Conservation (phyloP, 2,888 invertebrate genomes). For the Blera fallax region DNA sequence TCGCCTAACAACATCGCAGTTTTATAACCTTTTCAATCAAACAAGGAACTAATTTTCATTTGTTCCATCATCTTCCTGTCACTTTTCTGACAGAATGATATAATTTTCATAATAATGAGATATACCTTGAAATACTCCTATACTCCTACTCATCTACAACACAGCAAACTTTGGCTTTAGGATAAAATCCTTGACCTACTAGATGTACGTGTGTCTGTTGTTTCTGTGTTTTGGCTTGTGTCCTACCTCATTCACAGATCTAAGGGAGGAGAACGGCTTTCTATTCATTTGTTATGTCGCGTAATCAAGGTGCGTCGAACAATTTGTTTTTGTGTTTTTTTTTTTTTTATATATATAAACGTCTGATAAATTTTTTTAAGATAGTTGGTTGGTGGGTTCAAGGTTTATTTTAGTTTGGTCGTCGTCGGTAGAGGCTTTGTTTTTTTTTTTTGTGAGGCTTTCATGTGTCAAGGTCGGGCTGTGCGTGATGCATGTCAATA, state of each 20-base stretch:
- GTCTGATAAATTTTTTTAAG: conserved; percentile 1
- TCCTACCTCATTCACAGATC: background rate
- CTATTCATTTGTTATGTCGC: conserved; percentile 6
- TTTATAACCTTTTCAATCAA: conserved; percentile 27
- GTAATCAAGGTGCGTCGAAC: conserved; percentile 26
- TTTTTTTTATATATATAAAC: background rate
- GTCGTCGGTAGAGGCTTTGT: background rate
- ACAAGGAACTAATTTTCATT: conserved; percentile 6
- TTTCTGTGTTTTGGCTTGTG: background rate
- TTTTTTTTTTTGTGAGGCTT: background rate
- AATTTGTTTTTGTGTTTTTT: background rate
- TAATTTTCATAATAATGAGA: conserved; percentile 20
- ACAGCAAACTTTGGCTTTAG: conserved; percentile 34
- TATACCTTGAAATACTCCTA: background rate
- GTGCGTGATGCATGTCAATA: conserved; percentile 51
- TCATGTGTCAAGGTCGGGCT: conserved; percentile 30
- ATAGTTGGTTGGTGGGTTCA: conserved; percentile 8
- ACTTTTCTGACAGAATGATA: background rate
- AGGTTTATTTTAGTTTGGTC: background rate
- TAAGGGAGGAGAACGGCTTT: background rate
- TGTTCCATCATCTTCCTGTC: background rate
- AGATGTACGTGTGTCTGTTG: background rate
- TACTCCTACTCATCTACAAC: background rate
- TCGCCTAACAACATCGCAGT: background rate
- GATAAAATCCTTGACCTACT: conserved; percentile 55